Evolutionary conservation across 2,888 invertebrate genomes (phyloP), one percentile per base, ranked within the genome.

Genomic region (Aspidiotus destructor): DNA sequence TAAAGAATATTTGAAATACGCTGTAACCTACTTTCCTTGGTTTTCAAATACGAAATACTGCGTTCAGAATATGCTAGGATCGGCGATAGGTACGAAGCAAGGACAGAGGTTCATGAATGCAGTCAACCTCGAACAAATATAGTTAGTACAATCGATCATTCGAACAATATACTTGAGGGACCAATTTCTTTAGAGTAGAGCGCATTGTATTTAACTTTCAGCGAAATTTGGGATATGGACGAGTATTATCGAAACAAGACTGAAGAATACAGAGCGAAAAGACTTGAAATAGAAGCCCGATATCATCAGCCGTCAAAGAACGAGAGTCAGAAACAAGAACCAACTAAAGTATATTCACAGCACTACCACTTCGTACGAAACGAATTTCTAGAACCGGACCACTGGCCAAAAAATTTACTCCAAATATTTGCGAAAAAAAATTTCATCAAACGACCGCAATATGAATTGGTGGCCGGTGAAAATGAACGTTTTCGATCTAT

Each of bases 11-110:
- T 80, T 92, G 55, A 86, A 52, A 7, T 81, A 92, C 76, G 88
- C 92, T 54, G 83, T 97, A 61, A 87, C 92, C 73, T 97, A 86
- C 79, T 95, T 97, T 75, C 96, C 92, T 79, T 84, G 89, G 8
- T 89, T 92, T 41, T 87, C 90, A 62, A 95, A 94, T 77, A 87
- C 91, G 16, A 99, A 99, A 78, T 99, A 99, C 78, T 92, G 93
- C 75, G 82, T 99, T 63, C 96, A 98, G 79, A 92, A 92, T 79
- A 92, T 98, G 80, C 80, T 99, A 68, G 85, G 91, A 73, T 92
- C 93, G 71, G 80, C 90, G 65, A 95, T 95, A 78, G 92, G 92
- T 74, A 86, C 90, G 28, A 86, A 88, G 3, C 81, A 86, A 74
- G 95, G 96, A 17, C 86, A 86, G 75, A 81, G 81, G 70, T 92